phyloP scores from a whole-genome alignment of 2,797 vertebrate species.

The Lates japonicus region DNA sequence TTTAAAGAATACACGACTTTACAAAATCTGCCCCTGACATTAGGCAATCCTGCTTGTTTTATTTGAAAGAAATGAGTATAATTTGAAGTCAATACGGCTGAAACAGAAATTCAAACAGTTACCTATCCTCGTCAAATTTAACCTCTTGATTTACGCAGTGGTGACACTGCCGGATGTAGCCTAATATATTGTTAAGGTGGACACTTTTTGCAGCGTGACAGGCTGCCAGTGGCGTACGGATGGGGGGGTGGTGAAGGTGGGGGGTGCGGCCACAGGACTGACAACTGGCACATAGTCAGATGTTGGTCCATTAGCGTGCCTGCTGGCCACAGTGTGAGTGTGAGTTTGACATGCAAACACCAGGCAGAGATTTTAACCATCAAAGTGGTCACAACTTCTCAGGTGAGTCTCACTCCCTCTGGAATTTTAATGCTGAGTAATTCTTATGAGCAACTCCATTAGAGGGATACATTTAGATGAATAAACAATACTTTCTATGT shows the following conservation, averaged over 20 bases:
- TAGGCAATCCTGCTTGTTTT: not conserved
- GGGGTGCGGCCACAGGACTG: constrained; percentile 65
- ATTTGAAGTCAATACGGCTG: not conserved
- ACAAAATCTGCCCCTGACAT: not conserved
- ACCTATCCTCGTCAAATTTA: not conserved
- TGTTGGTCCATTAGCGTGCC: constrained; percentile 65
- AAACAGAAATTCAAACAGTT: not conserved
- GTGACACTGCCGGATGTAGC: not conserved
- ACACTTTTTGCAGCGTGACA: constrained; percentile 8
- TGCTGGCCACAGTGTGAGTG: constrained; percentile 42
- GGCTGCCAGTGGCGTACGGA: constrained; percentile 13
- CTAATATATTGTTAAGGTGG: constrained; percentile 6
- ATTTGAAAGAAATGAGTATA: not conserved
- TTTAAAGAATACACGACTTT: not conserved
- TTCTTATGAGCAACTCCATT: not conserved
- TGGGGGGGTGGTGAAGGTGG: constrained; percentile 8
- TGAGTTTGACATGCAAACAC: constrained; percentile 79
- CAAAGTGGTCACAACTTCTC: constrained; percentile 56
- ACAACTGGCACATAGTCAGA: constrained; percentile 67
- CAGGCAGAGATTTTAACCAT: constrained; percentile 70
- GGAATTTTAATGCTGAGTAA: not conserved
- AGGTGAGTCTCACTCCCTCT: constrained; percentile 70
- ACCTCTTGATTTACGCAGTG: not conserved
- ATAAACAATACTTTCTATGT: not conserved
- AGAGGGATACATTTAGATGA: not conserved